phyloP scores from a whole-genome alignment of 1,140 invertebrate species.

The Papilio polytes region DNA sequence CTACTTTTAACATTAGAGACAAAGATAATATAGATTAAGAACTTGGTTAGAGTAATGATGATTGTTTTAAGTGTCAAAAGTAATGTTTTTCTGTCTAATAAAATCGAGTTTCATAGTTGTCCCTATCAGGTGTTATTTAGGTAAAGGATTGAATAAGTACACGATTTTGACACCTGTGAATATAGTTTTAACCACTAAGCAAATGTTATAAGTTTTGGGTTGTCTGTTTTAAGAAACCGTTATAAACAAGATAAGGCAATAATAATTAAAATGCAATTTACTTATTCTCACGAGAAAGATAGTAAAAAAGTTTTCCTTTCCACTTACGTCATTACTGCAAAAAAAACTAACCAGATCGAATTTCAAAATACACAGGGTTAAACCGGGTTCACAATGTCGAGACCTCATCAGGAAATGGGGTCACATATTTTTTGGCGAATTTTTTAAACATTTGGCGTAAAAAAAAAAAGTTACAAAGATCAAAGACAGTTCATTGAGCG shows the following conservation, averaged over 20 bases:
- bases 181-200: neutral
- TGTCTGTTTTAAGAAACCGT: neutral
- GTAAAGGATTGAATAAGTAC: neutral
- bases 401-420: conserved; percentile 78
- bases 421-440: conserved; percentile 55
- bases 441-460: conserved; percentile 60
- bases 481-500: conserved; percentile 72
- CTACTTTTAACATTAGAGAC: neutral
- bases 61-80: no score
- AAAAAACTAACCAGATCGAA: conserved; percentile 64
- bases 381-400: conserved; percentile 70
- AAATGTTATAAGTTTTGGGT: neutral
- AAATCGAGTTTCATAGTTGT: no score
- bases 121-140: neutral
- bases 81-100: neutral
- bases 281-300: conserved; percentile 27
- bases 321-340: conserved; percentile 28
- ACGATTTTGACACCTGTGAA: neutral
- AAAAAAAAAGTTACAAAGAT: conserved; percentile 60
- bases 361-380: conserved; percentile 77
- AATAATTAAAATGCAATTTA: conserved; percentile 9
- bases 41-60: neutral
- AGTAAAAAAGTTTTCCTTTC: conserved; percentile 30
- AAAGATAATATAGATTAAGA: no score
- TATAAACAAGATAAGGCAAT: neutral